Base-by-base conservation (phyloP, 2,888 invertebrate genomes). In the Drosophila histrio region DNA sequence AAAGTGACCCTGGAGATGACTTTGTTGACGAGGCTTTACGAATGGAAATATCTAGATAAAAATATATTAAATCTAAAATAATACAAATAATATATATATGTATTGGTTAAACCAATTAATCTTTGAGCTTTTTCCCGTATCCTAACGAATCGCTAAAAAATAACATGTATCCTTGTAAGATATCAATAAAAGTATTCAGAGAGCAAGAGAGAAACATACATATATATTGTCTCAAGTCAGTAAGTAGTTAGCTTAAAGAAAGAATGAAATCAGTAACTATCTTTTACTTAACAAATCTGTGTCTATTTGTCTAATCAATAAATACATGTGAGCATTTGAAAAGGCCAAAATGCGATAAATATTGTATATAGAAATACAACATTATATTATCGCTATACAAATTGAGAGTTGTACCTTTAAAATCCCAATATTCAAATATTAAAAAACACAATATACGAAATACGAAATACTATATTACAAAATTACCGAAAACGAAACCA, bases 351-450 rank as follows among this genome's bases (percentile, higher is more conserved):
- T 22, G 62, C 78, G 52, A 57, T 53, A 24, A 22, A 39, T 52
- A 32, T 13, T 69, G 38, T 60, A 38, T 52, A 70, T 39, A 69
- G 22, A 54, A 5, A 26, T 30, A 41, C 7, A 46, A 46, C 9
- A 8, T 24, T 26, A 47, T 9, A 56, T 28, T 61, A 49, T 63
- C 49, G 54, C 50, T 65, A 61, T 47, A 32, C 30, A 4, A 72
- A 56, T 72, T 75, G 82, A 85, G 84, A 85, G 85, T 77, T 85
- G 87, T 88, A 85, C 84, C 87, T 88, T 86, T 71, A 32, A 67
- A 65, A 62, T 68, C 66, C 56, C 61, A 41, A 54, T 57, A 47
- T 65, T 59, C 36, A 50, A 53, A 61, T 52, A 44, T 28, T 19
- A 57, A 19, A 28, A 46, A n/a, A 30, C 15, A 44, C 43, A 41